These are phyloP conservation scores for Acanthiza pusilla DNA, from an alignment of 2,797 vertebrate species.

Conservation along the genomic window DNA sequence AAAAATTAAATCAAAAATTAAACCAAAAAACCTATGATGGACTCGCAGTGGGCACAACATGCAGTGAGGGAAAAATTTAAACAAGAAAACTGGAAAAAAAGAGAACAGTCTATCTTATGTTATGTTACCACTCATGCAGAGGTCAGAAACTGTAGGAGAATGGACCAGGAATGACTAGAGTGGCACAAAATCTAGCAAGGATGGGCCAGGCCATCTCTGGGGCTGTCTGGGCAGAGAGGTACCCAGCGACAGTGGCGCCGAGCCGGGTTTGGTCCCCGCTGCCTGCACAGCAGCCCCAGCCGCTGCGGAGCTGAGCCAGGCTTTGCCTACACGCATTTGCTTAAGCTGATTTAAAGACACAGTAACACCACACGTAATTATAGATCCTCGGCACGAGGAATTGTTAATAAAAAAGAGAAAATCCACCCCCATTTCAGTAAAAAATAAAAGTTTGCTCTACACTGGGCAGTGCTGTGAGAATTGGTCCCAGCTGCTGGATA, in stretches of 20 bases:
- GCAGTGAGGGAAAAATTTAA: background rate
- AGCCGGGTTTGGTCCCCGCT: background rate
- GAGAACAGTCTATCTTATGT: background rate
- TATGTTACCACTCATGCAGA: background rate
- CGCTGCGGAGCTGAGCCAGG: slow-evolving; percentile 31
- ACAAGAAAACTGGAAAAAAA: background rate
- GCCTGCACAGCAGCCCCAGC: background rate
- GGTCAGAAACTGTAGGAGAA: background rate
- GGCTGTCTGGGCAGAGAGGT: background rate
- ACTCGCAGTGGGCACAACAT: rapidly evolving
- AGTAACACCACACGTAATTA: slow-evolving; percentile 37
- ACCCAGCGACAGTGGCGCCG: background rate
- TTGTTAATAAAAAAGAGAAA: background rate
- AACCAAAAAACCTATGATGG: rapidly evolving
- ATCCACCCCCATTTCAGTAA: background rate
- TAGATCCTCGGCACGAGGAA: background rate
- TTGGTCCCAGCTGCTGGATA: background rate
- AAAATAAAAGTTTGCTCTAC: background rate
- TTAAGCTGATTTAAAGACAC: slow-evolving; percentile 62
- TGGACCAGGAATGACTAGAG: background rate
- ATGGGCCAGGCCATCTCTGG: background rate
- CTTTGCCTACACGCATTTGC: slow-evolving; percentile 50
- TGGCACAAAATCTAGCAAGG: background rate
- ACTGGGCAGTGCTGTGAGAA: background rate
- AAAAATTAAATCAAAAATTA: background rate